These are phyloP conservation scores for Drosophila ficusphila DNA, from an alignment of 1,140 invertebrate genomes.

Conservation along the genomic window DNA sequence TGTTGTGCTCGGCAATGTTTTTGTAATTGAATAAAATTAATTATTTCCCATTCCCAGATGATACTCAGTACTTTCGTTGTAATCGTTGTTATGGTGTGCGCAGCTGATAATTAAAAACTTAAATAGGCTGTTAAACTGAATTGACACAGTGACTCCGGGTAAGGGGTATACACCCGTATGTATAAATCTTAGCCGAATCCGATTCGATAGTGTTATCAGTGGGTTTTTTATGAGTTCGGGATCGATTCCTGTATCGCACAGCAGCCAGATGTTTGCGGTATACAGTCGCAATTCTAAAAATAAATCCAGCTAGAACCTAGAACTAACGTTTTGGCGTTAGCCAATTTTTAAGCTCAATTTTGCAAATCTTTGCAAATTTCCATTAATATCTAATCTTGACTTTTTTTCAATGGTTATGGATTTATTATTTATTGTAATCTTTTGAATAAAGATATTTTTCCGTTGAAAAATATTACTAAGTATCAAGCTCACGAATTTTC, in stretches of 20 bases:
- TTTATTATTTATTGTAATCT: no score
- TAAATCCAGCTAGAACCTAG: neutral
- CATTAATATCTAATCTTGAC: no score
- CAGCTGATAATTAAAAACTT: slow-evolving; percentile 53
- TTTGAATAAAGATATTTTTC: no score
- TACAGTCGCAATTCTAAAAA: neutral
- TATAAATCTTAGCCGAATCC: slow-evolving; percentile 17
- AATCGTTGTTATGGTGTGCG: slow-evolving; percentile 3
- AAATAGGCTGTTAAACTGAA: slow-evolving; percentile 74
- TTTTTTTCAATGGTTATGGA: no score
- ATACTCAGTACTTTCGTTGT: neutral
- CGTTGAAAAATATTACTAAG: no score
- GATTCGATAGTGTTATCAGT: slow-evolving; percentile 13
- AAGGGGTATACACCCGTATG: neutral
- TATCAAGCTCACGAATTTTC: neutral
- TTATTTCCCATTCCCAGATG: slow-evolving; percentile 14
- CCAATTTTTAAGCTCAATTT: no score
- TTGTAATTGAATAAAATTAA: slow-evolving; percentile 38
- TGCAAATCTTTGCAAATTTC: no score
- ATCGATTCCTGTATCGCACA: neutral
- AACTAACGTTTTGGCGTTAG: no score
- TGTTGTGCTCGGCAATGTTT: neutral
- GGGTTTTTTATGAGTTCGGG: slow-evolving; percentile 3
- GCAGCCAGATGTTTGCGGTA: slow-evolving; percentile 17
- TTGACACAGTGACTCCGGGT: slow-evolving; percentile 58